phyloP scores from a whole-genome alignment of 2,113 vertebrate genomes.

The Ariopsis seemanni region DNA sequence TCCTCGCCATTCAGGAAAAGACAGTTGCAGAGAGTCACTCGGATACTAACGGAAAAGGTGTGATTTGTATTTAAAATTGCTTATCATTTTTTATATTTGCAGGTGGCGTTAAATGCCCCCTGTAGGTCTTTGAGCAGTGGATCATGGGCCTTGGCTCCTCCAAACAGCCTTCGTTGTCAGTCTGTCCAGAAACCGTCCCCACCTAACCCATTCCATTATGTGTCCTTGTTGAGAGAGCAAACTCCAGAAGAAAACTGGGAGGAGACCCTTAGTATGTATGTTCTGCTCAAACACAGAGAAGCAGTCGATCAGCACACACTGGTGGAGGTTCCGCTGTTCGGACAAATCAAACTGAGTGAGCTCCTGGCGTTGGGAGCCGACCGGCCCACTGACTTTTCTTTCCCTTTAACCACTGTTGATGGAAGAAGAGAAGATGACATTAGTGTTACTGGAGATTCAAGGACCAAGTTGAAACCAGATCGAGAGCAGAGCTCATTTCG shows the following conservation, averaged over 20 bases:
- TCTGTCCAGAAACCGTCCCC: slow-evolving; percentile 55
- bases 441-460: slow-evolving; percentile 48
- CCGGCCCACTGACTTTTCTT: slow-evolving; percentile 58
- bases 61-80: not conserved
- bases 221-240: slow-evolving; percentile 37
- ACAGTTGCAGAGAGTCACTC: not conserved
- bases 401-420: slow-evolving; percentile 71
- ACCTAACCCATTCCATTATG: slow-evolving; percentile 59
- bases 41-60: not conserved
- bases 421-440: slow-evolving; percentile 76
- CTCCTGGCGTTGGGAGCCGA: slow-evolving; percentile 44
- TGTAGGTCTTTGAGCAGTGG: slow-evolving; percentile 63
- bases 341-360: slow-evolving; percentile 47
- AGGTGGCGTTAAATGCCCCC: slow-evolving; percentile 57
- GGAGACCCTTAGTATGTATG: slow-evolving; percentile 59
- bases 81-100: not conserved
- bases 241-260: slow-evolving; percentile 63
- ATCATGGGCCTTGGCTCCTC: slow-evolving; percentile 66
- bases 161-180: slow-evolving; percentile 67
- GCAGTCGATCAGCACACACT: slow-evolving; percentile 51
- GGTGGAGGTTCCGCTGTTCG: slow-evolving; percentile 63
- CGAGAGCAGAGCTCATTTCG: slow-evolving; percentile 67
- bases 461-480: not conserved
- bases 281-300: slow-evolving; percentile 59
- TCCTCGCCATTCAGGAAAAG: not conserved